Evolutionary conservation across 2,113 vertebrate genomes (phyloP), one percentile per base, ranked within the genome.

Genomic region (Kryptolebias marmoratus): DNA sequence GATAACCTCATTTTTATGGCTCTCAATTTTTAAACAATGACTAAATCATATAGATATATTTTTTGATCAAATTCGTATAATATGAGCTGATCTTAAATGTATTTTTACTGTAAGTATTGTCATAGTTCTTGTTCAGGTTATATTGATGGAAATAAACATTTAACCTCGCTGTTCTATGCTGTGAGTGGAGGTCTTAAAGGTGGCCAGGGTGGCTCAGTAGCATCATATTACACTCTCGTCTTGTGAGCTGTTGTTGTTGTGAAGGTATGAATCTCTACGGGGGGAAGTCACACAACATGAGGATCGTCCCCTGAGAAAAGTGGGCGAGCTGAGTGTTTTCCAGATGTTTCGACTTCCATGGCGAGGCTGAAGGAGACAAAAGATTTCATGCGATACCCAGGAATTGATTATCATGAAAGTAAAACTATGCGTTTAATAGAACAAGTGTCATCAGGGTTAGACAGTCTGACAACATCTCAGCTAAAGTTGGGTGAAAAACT

Each of bases 201-300:
- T 30, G 12, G 36, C 10, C 2, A 27, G 22, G 4, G 9, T 12
- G 22, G 45, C 0, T 10, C 2, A 1, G 14, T 30, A 32, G 63
- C 22, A 28, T 58, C 16, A 65, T 7, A 14, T 68, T 47, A 55
- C n/a, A 12, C 56, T 27, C 2, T 55, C 9, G 9, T 2, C 32
- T n/a, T 71, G 47, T 67, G 5, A 44, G 28, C n/a, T 81, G 78
- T 83, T 85, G 56, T 58, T 16, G 5, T 58, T 16, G 5, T 3
- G 56, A 27, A 64, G 14, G 2, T 7, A 2, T 2, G 12, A 0
- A 28, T 57, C 64, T 68, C 74, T 49, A 47, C 14, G 11, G 80
- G 75, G 66, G 75, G n/a, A 49, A 76, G 64, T 68, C 39, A 60
- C 31, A 56, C 14, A 47, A 2, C 22, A 18, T 66, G 64, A 36